Base-by-base conservation (phyloP, 1,140 invertebrate species). In the Carposina sasakii region DNA sequence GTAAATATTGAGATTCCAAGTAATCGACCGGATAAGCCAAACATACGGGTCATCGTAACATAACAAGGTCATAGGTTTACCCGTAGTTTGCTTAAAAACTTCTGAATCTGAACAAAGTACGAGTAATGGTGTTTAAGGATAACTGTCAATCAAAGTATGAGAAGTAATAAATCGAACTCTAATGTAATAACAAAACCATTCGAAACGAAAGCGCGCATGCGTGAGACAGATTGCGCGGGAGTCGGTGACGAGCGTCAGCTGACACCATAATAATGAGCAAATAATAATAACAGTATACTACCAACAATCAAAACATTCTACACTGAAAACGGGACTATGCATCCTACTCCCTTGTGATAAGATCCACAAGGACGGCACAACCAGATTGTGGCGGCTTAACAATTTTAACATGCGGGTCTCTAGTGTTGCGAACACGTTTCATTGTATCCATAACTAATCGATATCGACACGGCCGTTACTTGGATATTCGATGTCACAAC, bases 371-470 rank as follows among this genome's bases (percentile, higher is more conserved):
- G 42, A 30, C 13, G 4, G 53, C 48, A 63, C 30, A 40, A 28
- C 31, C 31, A 52, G 52, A 57, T 55, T 62, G 60, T 45, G 52
- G 40, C 52, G 54, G 54, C 57, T 50, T 71, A 71, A 71, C 63
- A 61, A 57, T 63, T 63, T 63, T 65, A 64, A 67, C 60, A 65
- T 63, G 63, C 67, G 67, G 62, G 63, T 31, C 31, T 40, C 31
- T 56, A 64, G 71, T 51, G 64, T 20, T 26, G 49, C 15, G 5
- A 13, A 4, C 36, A n/a, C n/a, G n/a, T n/a, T n/a, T n/a, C n/a
- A n/a, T n/a, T n/a, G n/a, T 41, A 39, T 34, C 22, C 13, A 39
- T 6, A 20, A 20, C 31, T 36, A 54, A 64, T 63, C 55, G 60
- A 67, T 59, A 50, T 63, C 60, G 63, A 64, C 57, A 37, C 17